Evolutionary conservation across 2,113 vertebrate species (phyloP).

Genomic region (Burhinus oedicnemus): DNA sequence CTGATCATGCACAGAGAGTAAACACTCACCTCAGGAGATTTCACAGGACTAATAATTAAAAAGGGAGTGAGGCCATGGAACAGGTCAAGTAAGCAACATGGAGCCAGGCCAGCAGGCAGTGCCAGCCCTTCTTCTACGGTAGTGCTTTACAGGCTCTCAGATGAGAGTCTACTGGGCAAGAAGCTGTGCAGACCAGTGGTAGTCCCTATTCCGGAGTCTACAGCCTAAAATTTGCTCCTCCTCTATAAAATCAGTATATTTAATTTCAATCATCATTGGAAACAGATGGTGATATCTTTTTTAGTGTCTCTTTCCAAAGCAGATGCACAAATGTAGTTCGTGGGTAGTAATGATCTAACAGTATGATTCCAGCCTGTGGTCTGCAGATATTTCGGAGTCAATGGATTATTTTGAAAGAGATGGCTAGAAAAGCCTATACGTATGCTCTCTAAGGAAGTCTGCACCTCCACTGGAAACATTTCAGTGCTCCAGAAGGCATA

Average conservation of each 20-base stretch:
- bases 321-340: background rate
- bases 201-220: background rate
- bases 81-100: background rate
- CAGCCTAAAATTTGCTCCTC: background rate
- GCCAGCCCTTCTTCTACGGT: background rate
- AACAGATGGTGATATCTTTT: slow-evolving; percentile 20
- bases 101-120: background rate
- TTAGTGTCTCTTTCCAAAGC: slow-evolving; percentile 14
- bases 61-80: background rate
- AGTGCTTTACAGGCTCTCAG: background rate
- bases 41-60: background rate
- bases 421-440: background rate
- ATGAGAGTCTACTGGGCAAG: background rate
- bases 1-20: background rate
- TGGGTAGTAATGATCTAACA: slow-evolving; percentile 3
- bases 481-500: background rate
- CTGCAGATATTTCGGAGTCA: background rate
- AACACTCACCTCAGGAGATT: background rate
- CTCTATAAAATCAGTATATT: background rate
- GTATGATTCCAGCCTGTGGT: slow-evolving; percentile 15
- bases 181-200: background rate
- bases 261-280: background rate
- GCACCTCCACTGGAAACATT: background rate
- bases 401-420: slow-evolving; percentile 10
- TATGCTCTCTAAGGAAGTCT: background rate